A percentile compares a stretch with the other conserved stretches of the same genome.
phyloP scores from a whole-genome alignment of 2,888 invertebrate genomes.

The Resseliella maxima region DNA sequence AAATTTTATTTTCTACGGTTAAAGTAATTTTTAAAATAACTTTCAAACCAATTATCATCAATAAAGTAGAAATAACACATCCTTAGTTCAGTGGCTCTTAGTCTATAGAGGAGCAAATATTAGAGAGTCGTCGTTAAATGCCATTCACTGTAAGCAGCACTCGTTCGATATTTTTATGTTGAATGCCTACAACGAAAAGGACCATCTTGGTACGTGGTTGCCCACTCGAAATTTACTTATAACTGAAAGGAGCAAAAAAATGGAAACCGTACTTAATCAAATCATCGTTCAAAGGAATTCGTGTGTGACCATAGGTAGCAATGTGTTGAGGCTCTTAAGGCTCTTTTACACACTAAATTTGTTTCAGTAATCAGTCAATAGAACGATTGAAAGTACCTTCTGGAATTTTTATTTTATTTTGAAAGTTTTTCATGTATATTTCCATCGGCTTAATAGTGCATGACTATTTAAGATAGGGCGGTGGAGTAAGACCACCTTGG shows the following conservation, averaged over 20 bases:
- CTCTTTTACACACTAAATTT: constrained; percentile 8
- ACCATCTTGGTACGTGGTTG: constrained; percentile 30
- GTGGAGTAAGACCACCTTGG: constrained; percentile 26
- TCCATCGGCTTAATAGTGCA: background rate
- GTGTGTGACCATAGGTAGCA: constrained; percentile 1
- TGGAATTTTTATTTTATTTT: background rate
- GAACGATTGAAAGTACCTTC: background rate
- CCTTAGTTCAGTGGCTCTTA: too few species aligned
- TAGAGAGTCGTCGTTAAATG: too few species aligned
- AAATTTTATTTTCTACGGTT: too few species aligned
- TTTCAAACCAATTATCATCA: too few species aligned
- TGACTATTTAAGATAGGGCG: background rate
- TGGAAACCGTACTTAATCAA: constrained; percentile 44
- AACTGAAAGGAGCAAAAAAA: constrained; percentile 17
- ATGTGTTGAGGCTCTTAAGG: background rate
- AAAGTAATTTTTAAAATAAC: too few species aligned
- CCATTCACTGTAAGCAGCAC: too few species aligned
- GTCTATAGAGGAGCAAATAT: too few species aligned
- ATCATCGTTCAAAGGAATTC: constrained; percentile 36
- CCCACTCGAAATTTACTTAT: background rate
- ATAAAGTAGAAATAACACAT: too few species aligned
- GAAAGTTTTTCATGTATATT: constrained; percentile 24
- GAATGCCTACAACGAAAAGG: background rate
- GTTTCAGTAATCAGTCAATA: background rate
- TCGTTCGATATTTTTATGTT: too few species aligned